Percentiles rank a stretch among this genome's conserved stretches.
These are phyloP conservation scores for Criorhina ranunculi DNA, from an alignment of 2,888 invertebrate species.

Conservation along the genomic window DNA sequence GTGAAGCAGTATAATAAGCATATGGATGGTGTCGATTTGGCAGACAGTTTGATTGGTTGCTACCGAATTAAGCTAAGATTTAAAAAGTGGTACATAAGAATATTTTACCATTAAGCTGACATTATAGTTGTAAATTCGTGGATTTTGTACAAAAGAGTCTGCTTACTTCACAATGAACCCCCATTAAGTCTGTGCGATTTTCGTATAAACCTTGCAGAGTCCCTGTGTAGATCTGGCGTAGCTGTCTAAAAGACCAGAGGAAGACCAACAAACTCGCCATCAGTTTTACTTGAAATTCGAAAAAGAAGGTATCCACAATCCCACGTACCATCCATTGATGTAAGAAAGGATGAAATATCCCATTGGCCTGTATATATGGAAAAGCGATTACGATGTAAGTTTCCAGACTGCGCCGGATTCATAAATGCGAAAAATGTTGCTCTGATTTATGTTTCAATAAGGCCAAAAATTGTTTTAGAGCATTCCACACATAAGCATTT, in stretches of 20 bases:
- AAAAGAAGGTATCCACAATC: neutral
- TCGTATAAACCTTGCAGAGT: neutral
- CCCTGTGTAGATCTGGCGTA: neutral
- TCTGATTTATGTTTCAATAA: no score
- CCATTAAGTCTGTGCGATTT: neutral
- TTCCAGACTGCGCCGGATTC: neutral
- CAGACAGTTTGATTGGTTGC: neutral
- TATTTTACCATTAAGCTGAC: neutral
- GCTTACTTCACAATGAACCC: neutral
- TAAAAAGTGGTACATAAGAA: neutral
- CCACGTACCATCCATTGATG: neutral
- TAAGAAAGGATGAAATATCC: neutral
- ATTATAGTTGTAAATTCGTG: neutral
- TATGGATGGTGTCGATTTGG: neutral
- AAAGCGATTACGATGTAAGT: neutral
- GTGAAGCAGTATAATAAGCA: no score
- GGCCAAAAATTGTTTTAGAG: no score
- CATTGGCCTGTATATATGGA: neutral
- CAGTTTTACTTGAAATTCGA: neutral
- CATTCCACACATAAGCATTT: no score
- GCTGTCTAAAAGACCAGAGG: neutral
- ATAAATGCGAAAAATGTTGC: no score
- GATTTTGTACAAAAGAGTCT: no score
- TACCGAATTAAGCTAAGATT: neutral
- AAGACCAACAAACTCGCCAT: neutral